Evolutionary conservation across 64 coral and sea anemone species (phyloP), one percentile per base, ranked within the genome.

Genomic region (Stichodactyla helianthus): DNA sequence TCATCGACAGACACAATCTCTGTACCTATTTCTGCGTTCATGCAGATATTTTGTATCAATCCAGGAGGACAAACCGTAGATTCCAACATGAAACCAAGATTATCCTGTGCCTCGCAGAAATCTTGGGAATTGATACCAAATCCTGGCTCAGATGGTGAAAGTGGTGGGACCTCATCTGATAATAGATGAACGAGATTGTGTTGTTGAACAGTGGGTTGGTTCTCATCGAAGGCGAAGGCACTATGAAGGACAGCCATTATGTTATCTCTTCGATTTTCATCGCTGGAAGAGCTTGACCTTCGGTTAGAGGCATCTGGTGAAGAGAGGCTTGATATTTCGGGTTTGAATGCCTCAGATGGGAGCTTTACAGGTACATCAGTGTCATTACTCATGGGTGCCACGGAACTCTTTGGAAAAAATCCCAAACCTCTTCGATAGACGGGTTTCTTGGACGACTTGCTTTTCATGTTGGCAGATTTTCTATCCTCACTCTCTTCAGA

Each of bases 21-120:
- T 19, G 89, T 90, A 12, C 71, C 82, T 78, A 90, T 83, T 12
- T 58, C 50, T 17, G 23, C 83, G 25, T 90, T 90, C 83, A 85
- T 85, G 59, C 82, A 77, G 18, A 90, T 90, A 85, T 85, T 82
- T 77, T 82, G 64, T 25, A 90, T 56, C 7, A 85, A 53, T 56
- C 89, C 71, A 78, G 83, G 53, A 63, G 23, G n/a, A 59, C 10
- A 50, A 65, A 10, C 12, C 51, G 53, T 5, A 11, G 50, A 15
- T 20, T 22, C 26, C 50, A 53, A 13, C 31, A 19, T 52, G 44
- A 76, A 26, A 2, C 44, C 25, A 23, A 54, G 26, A n/a, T 54
- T 64, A n/a, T 77, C 85, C 12, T n/a, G 20, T 11, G 11, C 78
- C 20, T 81, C 78, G 17, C 16, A 81, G 53, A 76, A 74, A 25